Evolutionary conservation across 2,888 invertebrate genomes (phyloP).

Genomic region (Papilio protenor): DNA sequence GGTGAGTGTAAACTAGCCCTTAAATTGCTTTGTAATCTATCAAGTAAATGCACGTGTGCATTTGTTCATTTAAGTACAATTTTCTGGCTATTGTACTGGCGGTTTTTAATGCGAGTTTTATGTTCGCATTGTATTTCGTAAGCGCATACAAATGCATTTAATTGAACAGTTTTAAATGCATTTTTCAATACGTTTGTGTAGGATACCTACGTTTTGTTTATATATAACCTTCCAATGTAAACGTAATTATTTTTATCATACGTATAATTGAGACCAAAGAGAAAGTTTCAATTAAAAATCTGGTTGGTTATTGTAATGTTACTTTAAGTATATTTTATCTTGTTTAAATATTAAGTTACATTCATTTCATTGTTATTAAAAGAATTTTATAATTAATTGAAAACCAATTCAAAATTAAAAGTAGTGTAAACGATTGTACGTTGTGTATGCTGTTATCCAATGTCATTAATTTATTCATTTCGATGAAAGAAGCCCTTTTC

Average conservation of each 20-base stretch:
- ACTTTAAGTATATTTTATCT: background rate
- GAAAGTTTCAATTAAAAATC: background rate
- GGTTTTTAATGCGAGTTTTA: conserved; percentile 13
- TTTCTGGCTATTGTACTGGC: background rate
- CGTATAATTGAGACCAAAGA: background rate
- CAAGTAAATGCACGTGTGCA: conserved; percentile 2
- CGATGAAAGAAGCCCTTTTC: conserved; percentile 41
- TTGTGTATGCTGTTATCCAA: conserved; percentile 31
- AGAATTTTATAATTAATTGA: background rate
- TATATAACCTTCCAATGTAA: conserved; percentile 3
- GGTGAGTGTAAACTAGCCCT: conserved; percentile 33
- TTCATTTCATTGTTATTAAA: too few species aligned
- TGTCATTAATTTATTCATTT: conserved; percentile 39
- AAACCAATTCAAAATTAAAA: background rate
- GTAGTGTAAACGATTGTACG: background rate
- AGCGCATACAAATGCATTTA: conserved; percentile 8
- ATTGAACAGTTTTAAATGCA: conserved; percentile 11
- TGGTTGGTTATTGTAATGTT: background rate
- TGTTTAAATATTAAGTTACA: too few species aligned
- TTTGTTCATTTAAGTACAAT: conserved; percentile 12
- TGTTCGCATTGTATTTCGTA: conserved; percentile 8
- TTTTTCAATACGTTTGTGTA: conserved; percentile 10
- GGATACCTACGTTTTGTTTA: background rate
- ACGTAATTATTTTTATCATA: background rate
- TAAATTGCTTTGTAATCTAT: background rate